Evolutionary conservation across 2,113 vertebrate species (phyloP), one percentile per base, ranked within the genome.

Genomic region (Salminus brasiliensis): DNA sequence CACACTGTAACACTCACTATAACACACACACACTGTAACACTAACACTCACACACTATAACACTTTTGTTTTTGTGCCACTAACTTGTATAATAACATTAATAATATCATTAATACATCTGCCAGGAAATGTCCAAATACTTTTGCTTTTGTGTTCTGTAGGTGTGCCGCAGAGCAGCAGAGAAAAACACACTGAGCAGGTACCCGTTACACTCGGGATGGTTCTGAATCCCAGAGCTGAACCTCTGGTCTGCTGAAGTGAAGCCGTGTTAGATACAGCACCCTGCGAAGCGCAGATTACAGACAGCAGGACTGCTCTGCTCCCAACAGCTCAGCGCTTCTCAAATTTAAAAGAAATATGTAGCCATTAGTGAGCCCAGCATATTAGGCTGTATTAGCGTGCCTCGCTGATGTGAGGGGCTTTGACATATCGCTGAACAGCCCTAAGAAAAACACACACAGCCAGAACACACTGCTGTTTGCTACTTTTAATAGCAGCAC

Each of bases 381-480:
- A 45, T 80, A 78, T 80, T 72, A 77, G 77, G 70, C 68, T 72
- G 55, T 75, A 74, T 83, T 79, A 79, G 78, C 76, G 49, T 32
- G 60, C 80, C 59, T 65, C 66, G 72, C 57, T 76, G 53, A 66
- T 39, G 39, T n/a, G 53, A 66, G 57, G 39, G 10, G 47, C 43
- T n/a, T 79, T 81, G 74, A 84, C 70, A 59, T 60, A 75, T 72
- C 57, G 63, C 78, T 74, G 41, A 52, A 67, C 73, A 43, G 60
- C 52, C 65, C 72, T 74, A 74, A 62, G 57, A 53, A 7, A 53
- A 1, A 53, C 18, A 53, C 21, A 53, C 21, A 25, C n/a, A 25
- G n/a, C 1, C n/a, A 53, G 78, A 74, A 81, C 79, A 68, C 60
- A 72, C 41, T 57, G 71, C 66, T 72, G 66, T 83, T 81, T 84